These are phyloP conservation scores for Nipponacmea schrenckii DNA, from an alignment of 2,888 invertebrate genomes.

Conservation along the genomic window DNA sequence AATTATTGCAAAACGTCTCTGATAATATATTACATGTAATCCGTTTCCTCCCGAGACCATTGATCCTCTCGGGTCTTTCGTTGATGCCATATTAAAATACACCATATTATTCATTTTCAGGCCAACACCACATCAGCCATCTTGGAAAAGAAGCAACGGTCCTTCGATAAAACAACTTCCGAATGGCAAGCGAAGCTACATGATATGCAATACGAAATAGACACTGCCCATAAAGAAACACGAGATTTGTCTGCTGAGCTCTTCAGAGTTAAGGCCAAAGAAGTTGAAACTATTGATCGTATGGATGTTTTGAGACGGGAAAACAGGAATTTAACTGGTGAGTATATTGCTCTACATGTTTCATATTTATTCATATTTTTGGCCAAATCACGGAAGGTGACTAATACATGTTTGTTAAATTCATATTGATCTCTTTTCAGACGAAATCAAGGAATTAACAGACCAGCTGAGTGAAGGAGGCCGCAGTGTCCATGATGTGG, in stretches of 20 bases:
- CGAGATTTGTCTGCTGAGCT: slow-evolving; percentile 98
- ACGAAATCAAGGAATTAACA: slow-evolving; percentile 92
- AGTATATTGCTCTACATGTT: not conserved
- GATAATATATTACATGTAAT: no score
- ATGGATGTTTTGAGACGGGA: slow-evolving; percentile 96
- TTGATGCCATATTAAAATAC: no score
- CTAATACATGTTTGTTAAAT: no score
- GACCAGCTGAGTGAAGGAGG: not conserved
- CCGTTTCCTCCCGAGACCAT: no score
- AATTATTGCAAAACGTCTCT: no score
- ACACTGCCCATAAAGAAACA: slow-evolving; percentile 98
- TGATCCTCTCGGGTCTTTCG: no score
- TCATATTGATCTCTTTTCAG: slow-evolving; percentile 65
- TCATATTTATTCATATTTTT: not conserved
- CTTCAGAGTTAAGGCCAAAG: slow-evolving; percentile 95
- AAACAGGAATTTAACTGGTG: slow-evolving; percentile 84
- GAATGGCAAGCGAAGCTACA: slow-evolving; percentile 99
- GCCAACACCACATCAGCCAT: slow-evolving; percentile 74
- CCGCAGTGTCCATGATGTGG: not conserved
- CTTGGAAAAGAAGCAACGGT: slow-evolving; percentile 99
- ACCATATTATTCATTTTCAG: slow-evolving; percentile 27
- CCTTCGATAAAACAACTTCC: slow-evolving; percentile 98
- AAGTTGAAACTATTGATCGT: slow-evolving; percentile 96
- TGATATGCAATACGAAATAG: slow-evolving; percentile 84
- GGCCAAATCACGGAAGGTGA: no score